Conservation (phyloP, 2,888 invertebrate genomes). For the Amphipyra berbera region DNA sequence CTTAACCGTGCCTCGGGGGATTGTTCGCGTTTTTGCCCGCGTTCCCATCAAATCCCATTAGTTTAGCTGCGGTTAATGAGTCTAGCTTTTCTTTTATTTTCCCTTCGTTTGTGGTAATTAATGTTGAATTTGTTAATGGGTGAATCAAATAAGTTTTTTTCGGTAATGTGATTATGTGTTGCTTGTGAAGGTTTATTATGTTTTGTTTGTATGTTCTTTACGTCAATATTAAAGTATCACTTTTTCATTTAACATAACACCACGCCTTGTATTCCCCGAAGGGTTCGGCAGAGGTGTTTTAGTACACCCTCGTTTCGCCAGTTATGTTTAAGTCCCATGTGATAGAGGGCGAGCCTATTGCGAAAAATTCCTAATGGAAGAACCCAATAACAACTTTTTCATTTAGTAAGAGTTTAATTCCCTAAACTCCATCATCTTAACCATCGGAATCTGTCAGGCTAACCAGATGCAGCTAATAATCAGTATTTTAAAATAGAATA, state of each 20-base stretch:
- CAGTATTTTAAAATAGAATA: conserved; percentile 22
- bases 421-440: too few relatives aligned
- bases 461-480: conserved; percentile 3
- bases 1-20: conserved; percentile 67
- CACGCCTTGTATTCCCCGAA: too few relatives aligned
- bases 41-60: conserved; percentile 66
- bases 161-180: conserved; percentile 20
- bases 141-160: conserved; percentile 42
- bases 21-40: conserved; percentile 68
- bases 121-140: conserved; percentile 49
- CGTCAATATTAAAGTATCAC: neutral
- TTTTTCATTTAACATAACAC: too few relatives aligned
- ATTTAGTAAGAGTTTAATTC: too few relatives aligned
- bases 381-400: too few relatives aligned
- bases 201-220: neutral
- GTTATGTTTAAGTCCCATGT: too few relatives aligned
- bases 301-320: too few relatives aligned
- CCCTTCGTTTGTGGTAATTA: conserved; percentile 49
- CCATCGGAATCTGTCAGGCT: neutral
- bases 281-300: too few relatives aligned
- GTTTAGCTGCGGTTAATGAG: conserved; percentile 65
- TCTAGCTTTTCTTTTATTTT: conserved; percentile 62
- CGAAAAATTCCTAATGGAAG: too few relatives aligned
- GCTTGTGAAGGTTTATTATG: neutral
- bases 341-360: too few relatives aligned